These are phyloP conservation scores for Ophioninae sp. DNA, from an alignment of 2,888 invertebrate genomes.

Conservation along the genomic window DNA sequence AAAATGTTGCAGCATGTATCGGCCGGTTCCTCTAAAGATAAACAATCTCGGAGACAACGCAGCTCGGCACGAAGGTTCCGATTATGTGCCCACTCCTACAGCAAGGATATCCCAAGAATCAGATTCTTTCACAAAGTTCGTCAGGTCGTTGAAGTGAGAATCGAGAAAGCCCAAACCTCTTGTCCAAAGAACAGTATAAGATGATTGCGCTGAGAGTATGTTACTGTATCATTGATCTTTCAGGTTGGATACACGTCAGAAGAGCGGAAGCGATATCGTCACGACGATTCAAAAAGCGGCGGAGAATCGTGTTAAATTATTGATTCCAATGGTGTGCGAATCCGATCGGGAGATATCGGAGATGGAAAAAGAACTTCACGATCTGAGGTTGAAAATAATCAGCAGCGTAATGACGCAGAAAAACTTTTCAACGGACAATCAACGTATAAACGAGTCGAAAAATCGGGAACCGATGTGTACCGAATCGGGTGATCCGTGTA, in stretches of 20 bases:
- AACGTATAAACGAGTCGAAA: constrained; percentile 45
- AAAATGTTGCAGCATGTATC: constrained; percentile 68
- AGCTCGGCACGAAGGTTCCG: constrained; percentile 74
- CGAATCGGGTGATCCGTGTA: constrained; percentile 49
- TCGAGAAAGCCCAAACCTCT: background rate
- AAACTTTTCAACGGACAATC: constrained; percentile 38
- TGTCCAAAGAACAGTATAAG: background rate
- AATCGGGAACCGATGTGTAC: constrained; percentile 26
- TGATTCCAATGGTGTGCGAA: constrained; percentile 75
- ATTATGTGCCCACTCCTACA: constrained; percentile 77
- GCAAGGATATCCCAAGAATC: constrained; percentile 65
- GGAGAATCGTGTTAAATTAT: constrained; percentile 68
- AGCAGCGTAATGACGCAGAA: constrained; percentile 22
- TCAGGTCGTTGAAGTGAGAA: constrained; percentile 70
- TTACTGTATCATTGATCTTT: constrained; percentile 12
- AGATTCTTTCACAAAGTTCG: constrained; percentile 74
- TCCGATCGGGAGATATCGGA: constrained; percentile 78
- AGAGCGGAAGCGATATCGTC: constrained; percentile 67
- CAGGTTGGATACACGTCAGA: constrained; percentile 71
- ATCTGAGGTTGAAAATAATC: constrained; percentile 63
- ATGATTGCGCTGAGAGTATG: background rate
- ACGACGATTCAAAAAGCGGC: constrained; percentile 71
- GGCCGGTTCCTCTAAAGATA: constrained; percentile 77
- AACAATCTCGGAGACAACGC: constrained; percentile 78
- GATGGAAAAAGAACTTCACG: constrained; percentile 70